Base-by-base conservation (phyloP, 2,797 vertebrate species). In the Hephaestus fuliginosus region DNA sequence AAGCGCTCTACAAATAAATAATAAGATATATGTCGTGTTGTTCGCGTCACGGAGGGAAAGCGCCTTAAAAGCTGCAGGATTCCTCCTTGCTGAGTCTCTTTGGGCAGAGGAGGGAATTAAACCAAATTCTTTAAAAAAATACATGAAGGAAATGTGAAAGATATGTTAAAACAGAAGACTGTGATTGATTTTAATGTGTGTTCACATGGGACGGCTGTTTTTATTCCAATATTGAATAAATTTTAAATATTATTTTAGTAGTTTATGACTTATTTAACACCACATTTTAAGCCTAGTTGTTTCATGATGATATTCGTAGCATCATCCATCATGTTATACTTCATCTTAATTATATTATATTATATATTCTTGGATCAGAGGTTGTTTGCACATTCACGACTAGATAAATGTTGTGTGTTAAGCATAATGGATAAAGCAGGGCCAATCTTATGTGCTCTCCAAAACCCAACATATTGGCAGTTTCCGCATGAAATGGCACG, bases 401-500 rank as follows among this genome's bases (percentile, higher is more conserved):
- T 28, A 7, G 39, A 62, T 46, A 7, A 14, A 69, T 55, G 43
- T 56, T 2, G 13, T 53, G 18, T 44, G 2, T 43, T 58, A 13
- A 17, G 4, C 22, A 20, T 58, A 5, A 33, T 17, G 51, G 7
- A 17, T 12, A 15, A 20, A 7, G 28, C 41, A 22, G 49, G n/a
- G 11, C 11, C 12, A 8, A 15, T 28, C 13, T 13, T n/a, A 0
- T 7, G 6, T 70, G 66, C 8, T 3, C 66, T 77, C 75, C 48
- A 52, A 36, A 75, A 9, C 33, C 33, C 15, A 18, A 53, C 49
- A 78, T 46, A 43, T 46, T 60, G 46, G 33, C 60, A 56, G 13
- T 78, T 70, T 56, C 60, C 30, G 51, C 61, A 66, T 52, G 39
- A 53, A 53, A 52, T 66, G 62, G 61, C 46, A 60, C 46, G 6